A percentile compares a stretch with the other conserved stretches of the same genome.
Conservation (phyloP, 2,888 invertebrate species). For the Alloplasta piceator region DNA sequence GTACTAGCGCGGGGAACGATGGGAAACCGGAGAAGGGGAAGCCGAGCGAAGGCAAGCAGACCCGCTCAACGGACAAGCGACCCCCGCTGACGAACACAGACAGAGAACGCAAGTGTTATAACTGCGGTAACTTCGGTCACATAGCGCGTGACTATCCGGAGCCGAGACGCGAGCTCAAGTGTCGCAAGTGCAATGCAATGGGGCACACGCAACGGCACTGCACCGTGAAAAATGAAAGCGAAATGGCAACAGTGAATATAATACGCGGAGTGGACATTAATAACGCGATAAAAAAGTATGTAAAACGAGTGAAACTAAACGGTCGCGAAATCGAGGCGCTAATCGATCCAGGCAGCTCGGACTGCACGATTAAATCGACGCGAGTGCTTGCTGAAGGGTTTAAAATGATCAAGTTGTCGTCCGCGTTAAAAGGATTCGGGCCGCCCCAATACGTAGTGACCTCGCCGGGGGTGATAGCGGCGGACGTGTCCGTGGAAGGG, state of each 20-base stretch:
- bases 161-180: slow-evolving; percentile 7
- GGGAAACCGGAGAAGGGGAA: background rate
- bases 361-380: slow-evolving; percentile 36
- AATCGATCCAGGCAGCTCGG: background rate
- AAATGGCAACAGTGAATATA: background rate
- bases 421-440: slow-evolving; percentile 22
- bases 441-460: slow-evolving; percentile 7
- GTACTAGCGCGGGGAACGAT: background rate
- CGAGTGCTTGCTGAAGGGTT: background rate
- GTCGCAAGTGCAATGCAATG: background rate
- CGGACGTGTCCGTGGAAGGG: background rate
- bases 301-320: background rate
- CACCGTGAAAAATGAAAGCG: background rate
- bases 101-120: slow-evolving; percentile 18
- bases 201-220: slow-evolving; percentile 37
- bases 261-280: background rate
- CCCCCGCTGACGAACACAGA: slow-evolving; percentile 5
- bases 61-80: background rate
- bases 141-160: background rate
- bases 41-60: no score
- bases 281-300: slow-evolving; percentile 2
- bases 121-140: slow-evolving; percentile 36
- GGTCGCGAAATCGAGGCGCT: slow-evolving; percentile 10
- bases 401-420: background rate
- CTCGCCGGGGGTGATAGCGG: slow-evolving; percentile 14